Base-by-base conservation (phyloP, 2,797 vertebrate genomes). In the Rachycentron canadum region DNA sequence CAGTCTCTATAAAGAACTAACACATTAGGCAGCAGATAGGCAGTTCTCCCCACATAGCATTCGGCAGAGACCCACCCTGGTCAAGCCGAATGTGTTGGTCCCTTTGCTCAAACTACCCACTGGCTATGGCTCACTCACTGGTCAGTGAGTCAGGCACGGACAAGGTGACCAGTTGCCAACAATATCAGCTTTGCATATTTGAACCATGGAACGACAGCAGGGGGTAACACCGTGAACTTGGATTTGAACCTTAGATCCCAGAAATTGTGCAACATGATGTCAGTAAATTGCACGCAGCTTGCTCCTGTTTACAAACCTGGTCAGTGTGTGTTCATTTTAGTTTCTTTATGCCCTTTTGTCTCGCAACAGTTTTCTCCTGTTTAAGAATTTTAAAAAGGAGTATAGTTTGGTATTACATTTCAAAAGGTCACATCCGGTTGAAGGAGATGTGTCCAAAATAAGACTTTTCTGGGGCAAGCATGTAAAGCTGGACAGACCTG, bases 11-110 rank as follows among this genome's bases (percentile, higher is more conserved):
- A 76, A 75, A 78, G 49, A 81, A 81, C n/a, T 71, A 73, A 74
- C 47, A 83, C 75, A 85, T 81, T 76, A 89, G 68, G 10, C 84
- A 85, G 55, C 45, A 90, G 79, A 87, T 87, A 82, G 73, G 81
- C 6, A n/a, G 69, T 79, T 85, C 79, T 70, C 28, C 32, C 68
- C 11, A 28, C 49, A 30, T 49, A 78, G 57, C 68, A 76, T 85
- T 84, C 82, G 79, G 86, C 72, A 80, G 58, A 85, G 76, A 82
- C 78, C 76, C 82, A 81, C 80, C 77, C 74, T 69, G 77, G 76
- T 80, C 49, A 81, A 82, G 84, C 38, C 63, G 83, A 83, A 73
- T 88, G 81, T 78, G 81, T 82, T 81, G 70, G 79, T 83, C 78
- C 55, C 71, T 61, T 74, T 41, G 71, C 76, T 80, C 36, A 63